A percentile compares a stretch with the other conserved stretches of the same genome.
Evolutionary conservation across 1,140 invertebrate genomes (phyloP).

Genomic region (Drosophila azteca): DNA sequence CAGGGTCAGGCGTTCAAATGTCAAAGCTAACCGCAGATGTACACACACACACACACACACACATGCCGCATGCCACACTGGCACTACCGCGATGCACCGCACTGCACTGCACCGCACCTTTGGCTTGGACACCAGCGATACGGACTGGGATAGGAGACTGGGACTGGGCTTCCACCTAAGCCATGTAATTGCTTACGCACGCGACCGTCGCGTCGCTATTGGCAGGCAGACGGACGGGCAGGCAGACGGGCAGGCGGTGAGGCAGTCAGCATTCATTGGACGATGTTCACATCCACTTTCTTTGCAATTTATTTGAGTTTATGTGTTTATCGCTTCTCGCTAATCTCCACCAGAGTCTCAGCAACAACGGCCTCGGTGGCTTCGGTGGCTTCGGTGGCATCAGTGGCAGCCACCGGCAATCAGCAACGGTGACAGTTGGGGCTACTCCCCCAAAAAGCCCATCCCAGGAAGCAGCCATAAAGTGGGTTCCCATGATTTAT

Average conservation of each 20-base stretch:
- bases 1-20: conserved; percentile 76
- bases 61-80: conserved; percentile 30
- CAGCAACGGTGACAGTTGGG: conserved; percentile 70
- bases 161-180: background rate
- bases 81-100: background rate
- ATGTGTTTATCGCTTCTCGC: conserved; percentile 71
- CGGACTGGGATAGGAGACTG: too few relatives aligned
- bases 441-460: conserved; percentile 59
- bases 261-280: conserved; percentile 10
- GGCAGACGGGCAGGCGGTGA: background rate
- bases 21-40: conserved; percentile 53
- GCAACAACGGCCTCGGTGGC: conserved; percentile 42
- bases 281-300: conserved; percentile 66
- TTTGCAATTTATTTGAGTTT: conserved; percentile 75
- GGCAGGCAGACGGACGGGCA: background rate
- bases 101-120: conserved; percentile 3
- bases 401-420: conserved; percentile 60
- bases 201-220: conserved; percentile 43
- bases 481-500: conserved; percentile 67
- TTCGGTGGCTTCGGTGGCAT: conserved; percentile 31
- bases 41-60: too few relatives aligned
- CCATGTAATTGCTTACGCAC: conserved; percentile 72
- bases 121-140: background rate
- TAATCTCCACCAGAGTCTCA: conserved; percentile 49
- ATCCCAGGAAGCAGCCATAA: conserved; percentile 41